Evolutionary conservation across 2,888 invertebrate genomes (phyloP).

Genomic region (Nomada goodeniana): DNA sequence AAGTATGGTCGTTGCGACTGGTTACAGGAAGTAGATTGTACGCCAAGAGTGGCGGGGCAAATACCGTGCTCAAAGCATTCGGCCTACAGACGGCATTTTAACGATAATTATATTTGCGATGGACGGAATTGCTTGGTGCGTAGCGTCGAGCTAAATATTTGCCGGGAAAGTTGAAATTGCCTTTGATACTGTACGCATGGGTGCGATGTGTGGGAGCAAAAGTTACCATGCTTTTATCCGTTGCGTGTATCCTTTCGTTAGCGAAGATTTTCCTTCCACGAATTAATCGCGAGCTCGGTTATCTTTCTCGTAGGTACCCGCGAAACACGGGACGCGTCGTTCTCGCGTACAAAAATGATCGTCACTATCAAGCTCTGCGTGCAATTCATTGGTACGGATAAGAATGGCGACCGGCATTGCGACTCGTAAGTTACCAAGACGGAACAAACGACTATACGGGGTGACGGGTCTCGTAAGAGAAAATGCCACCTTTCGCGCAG

Average conservation of each 20-base stretch:
- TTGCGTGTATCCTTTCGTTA: not conserved
- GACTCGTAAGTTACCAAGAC: slow-evolving; percentile 43
- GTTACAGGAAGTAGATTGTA: not conserved
- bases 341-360: slow-evolving; percentile 27
- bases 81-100: slow-evolving; percentile 2
- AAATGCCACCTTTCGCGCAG: slow-evolving; percentile 39
- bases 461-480: slow-evolving; percentile 38
- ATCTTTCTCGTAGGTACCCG: not conserved
- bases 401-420: slow-evolving; percentile 18
- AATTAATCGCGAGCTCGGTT: no score
- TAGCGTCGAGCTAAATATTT: slow-evolving; percentile 17
- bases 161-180: not conserved
- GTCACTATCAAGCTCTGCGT: slow-evolving; percentile 31
- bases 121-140: not conserved
- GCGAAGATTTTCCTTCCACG: no score
- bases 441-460: slow-evolving; percentile 45
- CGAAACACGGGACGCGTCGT: not conserved
- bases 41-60: not conserved
- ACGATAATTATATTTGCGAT: slow-evolving; percentile 9
- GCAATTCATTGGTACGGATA: slow-evolving; percentile 31
- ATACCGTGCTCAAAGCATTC: slow-evolving; percentile 7
- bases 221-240: not conserved
- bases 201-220: not conserved
- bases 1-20: not conserved
- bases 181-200: not conserved